Evolutionary conservation across 2,888 invertebrate species (phyloP), one percentile per base, ranked within the genome.

Genomic region (Trisateles emortualis): DNA sequence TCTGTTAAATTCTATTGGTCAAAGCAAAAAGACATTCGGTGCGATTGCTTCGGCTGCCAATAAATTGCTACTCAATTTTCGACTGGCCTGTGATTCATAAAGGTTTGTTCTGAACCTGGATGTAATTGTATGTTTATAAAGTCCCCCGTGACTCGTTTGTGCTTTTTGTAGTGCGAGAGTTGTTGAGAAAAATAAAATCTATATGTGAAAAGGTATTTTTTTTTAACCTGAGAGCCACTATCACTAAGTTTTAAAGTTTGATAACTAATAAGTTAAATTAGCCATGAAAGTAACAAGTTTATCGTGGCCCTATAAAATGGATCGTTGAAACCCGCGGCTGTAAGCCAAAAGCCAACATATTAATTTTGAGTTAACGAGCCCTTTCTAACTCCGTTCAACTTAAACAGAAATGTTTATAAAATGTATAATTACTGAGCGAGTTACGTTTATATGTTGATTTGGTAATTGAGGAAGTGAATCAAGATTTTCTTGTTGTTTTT

Each of bases 311-410:
- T 45, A 49, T 54, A 56, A 56, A 51, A 51, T 39, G 43, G 45
- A n/a, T 38, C 41, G 48, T 36, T 41, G 47, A 51, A 60, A 56
- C 61, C 45, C 51, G 46, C 53, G 57, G 60, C 64, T 67, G 64
- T 55, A 60, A 60, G 64, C 56, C 63, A 60, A 71, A 60, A 60
- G 64, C 56, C 63, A 60, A 71, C 66, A 72, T 75, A 73, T 76
- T 77, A 72, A 80, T 80, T 74, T 64, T 59, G 56, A 72, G 68
- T 68, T 72, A 76, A 78, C 70, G 64, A 74, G 69, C 59, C 42
- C 42, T 49, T 48, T 41, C 47, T 49, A 59, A 52, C 45, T 46
- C 38, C 14, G 47, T 32, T 36, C 32, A 49, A 52, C 54, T 29
- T 53, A 46, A 53, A 59, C 54, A 53, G 47, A 65, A 64, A 67